Evolutionary conservation across 2,888 invertebrate genomes (phyloP).

Genomic region (Argyresthia goedartella): DNA sequence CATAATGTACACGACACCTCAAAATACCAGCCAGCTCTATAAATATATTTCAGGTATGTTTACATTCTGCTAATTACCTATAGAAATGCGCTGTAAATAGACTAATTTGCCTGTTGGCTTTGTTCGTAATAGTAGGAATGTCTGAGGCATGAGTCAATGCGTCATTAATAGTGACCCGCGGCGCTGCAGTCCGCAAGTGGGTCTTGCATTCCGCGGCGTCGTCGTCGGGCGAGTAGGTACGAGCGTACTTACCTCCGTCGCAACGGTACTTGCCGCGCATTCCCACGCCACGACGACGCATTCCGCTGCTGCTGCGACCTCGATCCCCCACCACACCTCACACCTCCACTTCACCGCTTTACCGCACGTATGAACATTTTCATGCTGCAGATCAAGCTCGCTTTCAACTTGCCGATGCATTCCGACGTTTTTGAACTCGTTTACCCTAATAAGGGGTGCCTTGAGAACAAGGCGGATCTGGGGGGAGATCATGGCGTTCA

Average conservation of each 20-base stretch:
- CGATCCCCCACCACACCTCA: slow-evolving; percentile 26
- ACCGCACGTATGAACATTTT: neutral
- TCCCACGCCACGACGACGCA: slow-evolving; percentile 53
- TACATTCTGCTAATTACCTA: no score
- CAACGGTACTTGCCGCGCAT: slow-evolving; percentile 67
- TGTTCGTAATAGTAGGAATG: neutral
- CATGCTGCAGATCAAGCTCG: neutral
- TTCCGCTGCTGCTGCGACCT: slow-evolving; percentile 43
- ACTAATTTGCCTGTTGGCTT: no score
- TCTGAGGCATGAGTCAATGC: slow-evolving; percentile 20
- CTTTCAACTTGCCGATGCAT: neutral
- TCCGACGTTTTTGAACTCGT: neutral
- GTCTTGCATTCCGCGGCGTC: slow-evolving; percentile 58
- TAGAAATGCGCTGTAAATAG: no score
- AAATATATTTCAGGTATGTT: no score
- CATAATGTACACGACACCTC: neutral
- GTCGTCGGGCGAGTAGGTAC: slow-evolving; percentile 24
- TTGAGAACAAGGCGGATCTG: no score
- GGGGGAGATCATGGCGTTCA: no score
- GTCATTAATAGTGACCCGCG: slow-evolving; percentile 39
- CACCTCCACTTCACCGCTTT: slow-evolving; percentile 15
- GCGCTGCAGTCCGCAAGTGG: slow-evolving; percentile 46
- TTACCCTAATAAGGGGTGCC: neutral
- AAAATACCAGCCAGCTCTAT: no score
- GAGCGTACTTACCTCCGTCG: slow-evolving; percentile 32